Percentiles rank a stretch among this genome's conserved stretches.
phyloP scores from a whole-genome alignment of 1,140 invertebrate species.

The Drosophila yakuba region DNA sequence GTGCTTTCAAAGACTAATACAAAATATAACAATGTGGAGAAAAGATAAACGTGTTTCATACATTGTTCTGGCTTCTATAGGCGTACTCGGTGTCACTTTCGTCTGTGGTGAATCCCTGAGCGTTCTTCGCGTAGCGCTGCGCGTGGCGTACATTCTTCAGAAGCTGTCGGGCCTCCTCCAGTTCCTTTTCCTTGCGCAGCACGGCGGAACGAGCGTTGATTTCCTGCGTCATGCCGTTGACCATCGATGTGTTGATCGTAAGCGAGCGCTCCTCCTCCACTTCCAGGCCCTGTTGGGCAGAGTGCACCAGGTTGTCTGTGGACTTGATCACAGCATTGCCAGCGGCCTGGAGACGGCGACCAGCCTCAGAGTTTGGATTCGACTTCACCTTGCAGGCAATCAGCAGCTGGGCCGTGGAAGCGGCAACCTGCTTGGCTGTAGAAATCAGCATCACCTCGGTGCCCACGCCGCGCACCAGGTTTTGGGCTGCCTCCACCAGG shows the following conservation, averaged over 20 bases:
- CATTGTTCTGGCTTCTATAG: constrained; percentile 82
- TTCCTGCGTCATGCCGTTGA: constrained; percentile 96
- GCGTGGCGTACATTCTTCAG: constrained; percentile 94
- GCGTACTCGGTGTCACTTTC: constrained; percentile 86
- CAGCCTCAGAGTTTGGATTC: constrained; percentile 96
- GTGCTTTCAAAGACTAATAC: constrained; percentile 45
- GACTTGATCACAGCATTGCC: constrained; percentile 99
- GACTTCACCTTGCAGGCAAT: constrained; percentile 99
- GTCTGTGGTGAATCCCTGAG: constrained; percentile 86
- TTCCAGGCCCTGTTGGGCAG: constrained; percentile 96
- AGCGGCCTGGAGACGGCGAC: constrained; percentile 96
- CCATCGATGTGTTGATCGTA: constrained; percentile 95
- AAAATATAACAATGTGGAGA: constrained; percentile 11
- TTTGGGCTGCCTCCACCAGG: constrained; percentile 98
- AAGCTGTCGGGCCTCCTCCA: constrained; percentile 95
- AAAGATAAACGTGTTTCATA: constrained; percentile 54
- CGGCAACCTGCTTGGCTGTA: constrained; percentile 98
- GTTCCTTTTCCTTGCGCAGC: constrained; percentile 95
- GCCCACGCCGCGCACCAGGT: constrained; percentile 96
- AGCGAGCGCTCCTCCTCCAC: constrained; percentile 95
- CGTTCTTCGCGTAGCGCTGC: constrained; percentile 90
- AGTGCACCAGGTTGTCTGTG: constrained; percentile 97
- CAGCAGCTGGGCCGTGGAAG: constrained; percentile 97
- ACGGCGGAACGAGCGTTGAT: constrained; percentile 95
- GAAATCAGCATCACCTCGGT: constrained; percentile 98